These are phyloP conservation scores for Salvator merianae DNA, from an alignment of 2,113 vertebrate genomes.

Conservation along the genomic window DNA sequence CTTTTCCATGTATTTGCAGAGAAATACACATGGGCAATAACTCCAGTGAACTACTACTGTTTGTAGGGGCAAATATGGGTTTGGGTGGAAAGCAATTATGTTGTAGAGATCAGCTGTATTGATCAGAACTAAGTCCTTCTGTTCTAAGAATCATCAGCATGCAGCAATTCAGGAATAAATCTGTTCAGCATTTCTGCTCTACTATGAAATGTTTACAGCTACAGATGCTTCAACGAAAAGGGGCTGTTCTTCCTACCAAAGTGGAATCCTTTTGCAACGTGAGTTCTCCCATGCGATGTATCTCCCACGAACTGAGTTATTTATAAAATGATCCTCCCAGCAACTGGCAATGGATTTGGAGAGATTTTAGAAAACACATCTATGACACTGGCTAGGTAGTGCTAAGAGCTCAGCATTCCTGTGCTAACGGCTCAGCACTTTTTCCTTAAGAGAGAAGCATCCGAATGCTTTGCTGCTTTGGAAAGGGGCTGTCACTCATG, in stretches of 20 bases:
- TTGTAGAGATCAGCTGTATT: background rate
- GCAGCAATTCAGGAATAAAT: background rate
- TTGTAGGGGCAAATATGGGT: no score
- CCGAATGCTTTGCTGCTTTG: fast-evolving
- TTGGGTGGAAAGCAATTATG: background rate
- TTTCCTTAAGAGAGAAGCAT: background rate
- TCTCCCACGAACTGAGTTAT: background rate
- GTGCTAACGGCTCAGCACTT: background rate
- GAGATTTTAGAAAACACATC: background rate
- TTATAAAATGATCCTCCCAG: background rate
- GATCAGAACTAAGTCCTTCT: background rate
- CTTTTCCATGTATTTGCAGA: no score
- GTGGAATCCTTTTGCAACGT: background rate
- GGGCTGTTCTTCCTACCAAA: background rate
- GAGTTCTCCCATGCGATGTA: background rate
- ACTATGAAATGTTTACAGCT: background rate
- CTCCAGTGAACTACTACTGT: no score
- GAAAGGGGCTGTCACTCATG: background rate
- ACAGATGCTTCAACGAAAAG: background rate
- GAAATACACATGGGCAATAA: no score
- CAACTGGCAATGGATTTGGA: constrained; percentile 1
- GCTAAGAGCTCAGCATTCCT: background rate
- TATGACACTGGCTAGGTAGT: background rate
- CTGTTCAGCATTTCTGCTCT: background rate
- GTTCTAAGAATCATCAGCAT: background rate